Evolutionary conservation across 2,113 vertebrate genomes (phyloP).

Genomic region (Bubo blakistoni): DNA sequence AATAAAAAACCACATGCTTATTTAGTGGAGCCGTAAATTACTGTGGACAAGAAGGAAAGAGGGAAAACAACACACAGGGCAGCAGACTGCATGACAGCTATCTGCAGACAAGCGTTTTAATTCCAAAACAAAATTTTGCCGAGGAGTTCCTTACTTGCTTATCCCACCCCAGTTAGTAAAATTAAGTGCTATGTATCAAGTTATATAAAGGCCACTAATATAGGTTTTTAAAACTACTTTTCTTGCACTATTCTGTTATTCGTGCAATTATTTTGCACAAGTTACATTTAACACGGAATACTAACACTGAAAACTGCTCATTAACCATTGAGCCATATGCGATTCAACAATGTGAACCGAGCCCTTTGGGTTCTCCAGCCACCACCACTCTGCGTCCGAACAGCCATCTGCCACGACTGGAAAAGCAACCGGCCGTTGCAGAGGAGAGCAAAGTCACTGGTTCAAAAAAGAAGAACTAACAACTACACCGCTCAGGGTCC

Average conservation of each 20-base stretch:
- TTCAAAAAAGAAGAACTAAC: background rate
- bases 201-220: background rate
- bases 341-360: fast-evolving
- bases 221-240: background rate
- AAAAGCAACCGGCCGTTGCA: background rate
- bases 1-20: constrained; percentile 1
- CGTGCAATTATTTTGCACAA: background rate
- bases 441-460: fast-evolving
- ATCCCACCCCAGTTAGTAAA: background rate
- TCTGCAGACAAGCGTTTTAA: background rate
- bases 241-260: background rate
- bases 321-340: fast-evolving
- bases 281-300: background rate
- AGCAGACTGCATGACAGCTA: background rate
- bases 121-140: background rate
- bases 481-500: background rate
- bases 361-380: background rate
- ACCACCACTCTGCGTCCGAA: fast-evolving
- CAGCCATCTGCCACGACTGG: fast-evolving
- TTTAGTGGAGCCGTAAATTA: background rate
- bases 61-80: background rate
- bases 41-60: background rate
- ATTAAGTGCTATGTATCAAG: background rate
- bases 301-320: background rate
- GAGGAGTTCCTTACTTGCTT: background rate